Base-by-base conservation (phyloP, 2,113 vertebrate species). In the Strix uralensis region DNA sequence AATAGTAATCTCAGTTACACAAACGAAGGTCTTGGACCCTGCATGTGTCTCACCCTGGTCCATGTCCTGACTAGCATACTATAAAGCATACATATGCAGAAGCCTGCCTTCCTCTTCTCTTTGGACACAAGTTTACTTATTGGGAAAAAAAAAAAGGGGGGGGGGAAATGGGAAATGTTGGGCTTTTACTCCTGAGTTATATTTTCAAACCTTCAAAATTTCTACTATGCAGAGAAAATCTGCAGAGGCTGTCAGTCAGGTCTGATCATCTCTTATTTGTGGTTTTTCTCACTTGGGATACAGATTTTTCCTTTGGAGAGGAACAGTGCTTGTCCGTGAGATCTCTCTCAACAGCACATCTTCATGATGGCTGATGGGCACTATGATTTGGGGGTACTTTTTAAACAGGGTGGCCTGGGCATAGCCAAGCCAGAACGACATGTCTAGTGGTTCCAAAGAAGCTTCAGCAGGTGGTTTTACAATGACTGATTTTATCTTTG, bases 141-240 rank as follows among this genome's bases (percentile, higher is more conserved):
- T 1, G 26, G 30, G 4, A 9, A 40, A 10, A 40, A 40, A 40
- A 40, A 40, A 40, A 40, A 40, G 1, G 3, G 5, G 1, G 1
- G 52, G 36, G 4, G 17, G 15, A 18, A 46, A 46, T 46, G 22
- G 63, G 27, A 81, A 85, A 62, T 25, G 15, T 58, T 85, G 85
- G 30, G 25, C 16, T 54, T 88, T 93, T 52, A 79, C 36, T 90
- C 23, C 54, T 16, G 20, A 86, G 38, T 66, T 20, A 2, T 30
- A 62, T 71, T 66, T 84, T 89, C 13, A 92, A 74, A n/a, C 8
- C 19, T 91, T 66, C 34, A 91, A 95, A 74, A 78, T 66, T 52
- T 87, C 69, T 13, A 58, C 36, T 77, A 4, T 22, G 58, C n/a
- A 88, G 65, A 84, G 11, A 58, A 87, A 78, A 87, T 72, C 67